Evolutionary conservation across 1,140 invertebrate genomes (phyloP).

Genomic region (Drosophila sechellia): DNA sequence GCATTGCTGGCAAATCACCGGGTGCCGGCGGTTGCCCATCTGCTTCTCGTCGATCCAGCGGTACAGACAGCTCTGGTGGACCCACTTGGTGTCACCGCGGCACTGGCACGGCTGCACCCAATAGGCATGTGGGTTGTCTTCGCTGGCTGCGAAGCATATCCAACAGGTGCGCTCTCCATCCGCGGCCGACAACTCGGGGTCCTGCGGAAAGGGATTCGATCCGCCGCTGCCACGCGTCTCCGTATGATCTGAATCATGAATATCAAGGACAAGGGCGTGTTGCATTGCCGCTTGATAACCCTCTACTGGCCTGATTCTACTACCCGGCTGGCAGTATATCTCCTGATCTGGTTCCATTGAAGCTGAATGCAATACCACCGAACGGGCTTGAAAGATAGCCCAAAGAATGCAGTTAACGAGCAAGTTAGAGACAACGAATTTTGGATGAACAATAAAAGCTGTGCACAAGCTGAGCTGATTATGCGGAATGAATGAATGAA

Average conservation of each 20-base stretch:
- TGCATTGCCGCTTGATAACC: background rate
- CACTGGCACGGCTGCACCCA: conserved; percentile 99
- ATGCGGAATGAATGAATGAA: background rate
- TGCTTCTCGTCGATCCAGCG: conserved; percentile 99
- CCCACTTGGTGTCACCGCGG: conserved; percentile 96
- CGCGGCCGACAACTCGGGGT: background rate
- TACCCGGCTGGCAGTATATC: background rate
- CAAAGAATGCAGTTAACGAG: background rate
- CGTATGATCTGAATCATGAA: background rate
- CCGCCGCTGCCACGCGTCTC: conserved; percentile 1
- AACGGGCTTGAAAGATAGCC: too few relatives aligned
- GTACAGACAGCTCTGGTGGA: conserved; percentile 97
- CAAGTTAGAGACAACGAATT: background rate
- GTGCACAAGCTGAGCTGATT: background rate
- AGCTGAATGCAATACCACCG: background rate
- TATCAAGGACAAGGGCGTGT: background rate
- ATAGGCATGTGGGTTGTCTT: conserved; percentile 93
- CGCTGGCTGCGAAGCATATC: conserved; percentile 98
- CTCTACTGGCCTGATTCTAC: background rate
- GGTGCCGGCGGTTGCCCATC: conserved; percentile 92
- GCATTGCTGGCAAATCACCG: conserved; percentile 97
- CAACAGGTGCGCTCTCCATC: conserved; percentile 88
- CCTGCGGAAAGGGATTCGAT: background rate
- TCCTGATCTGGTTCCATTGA: background rate
- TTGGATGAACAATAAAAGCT: background rate